A percentile compares a stretch with the other conserved stretches of the same genome.
Conservation (phyloP, 2,113 vertebrate species). For the Podocnemis expansa region DNA sequence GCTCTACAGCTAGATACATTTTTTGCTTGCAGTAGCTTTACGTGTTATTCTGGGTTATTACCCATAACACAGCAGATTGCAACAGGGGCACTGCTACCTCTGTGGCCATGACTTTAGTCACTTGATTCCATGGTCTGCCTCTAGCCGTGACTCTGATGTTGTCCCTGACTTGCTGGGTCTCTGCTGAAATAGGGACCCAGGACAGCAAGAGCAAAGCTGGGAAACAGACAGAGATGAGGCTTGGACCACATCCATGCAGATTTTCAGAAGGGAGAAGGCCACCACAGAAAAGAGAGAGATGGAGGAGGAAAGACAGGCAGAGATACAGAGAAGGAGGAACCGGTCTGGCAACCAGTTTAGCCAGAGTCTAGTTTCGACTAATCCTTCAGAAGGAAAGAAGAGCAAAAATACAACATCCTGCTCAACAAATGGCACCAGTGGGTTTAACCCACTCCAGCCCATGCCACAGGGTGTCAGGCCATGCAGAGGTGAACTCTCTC, state of each 20-base stretch:
- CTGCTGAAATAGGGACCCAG: not conserved
- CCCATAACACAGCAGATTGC: not conserved
- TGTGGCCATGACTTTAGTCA: not conserved
- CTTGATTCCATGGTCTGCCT: too few relatives aligned
- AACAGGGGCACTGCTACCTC: not conserved
- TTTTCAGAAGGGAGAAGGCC: not conserved
- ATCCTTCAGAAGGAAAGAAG: conserved; percentile 44
- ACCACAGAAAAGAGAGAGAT: not conserved
- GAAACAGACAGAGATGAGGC: not conserved
- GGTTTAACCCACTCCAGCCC: conserved; percentile 59
- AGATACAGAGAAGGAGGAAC: conserved; percentile 41
- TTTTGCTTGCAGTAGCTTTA: not conserved
- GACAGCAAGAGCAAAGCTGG: too few relatives aligned
- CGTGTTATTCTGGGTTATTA: not conserved
- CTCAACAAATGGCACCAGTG: not conserved
- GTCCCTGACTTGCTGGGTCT: not conserved
- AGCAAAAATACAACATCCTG: conserved; percentile 31
- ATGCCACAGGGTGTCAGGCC: not conserved
- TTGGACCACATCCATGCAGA: too few relatives aligned
- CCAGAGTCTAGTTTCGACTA: conserved; percentile 67
- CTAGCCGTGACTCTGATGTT: too few relatives aligned
- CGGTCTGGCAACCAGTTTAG: conserved; percentile 71
- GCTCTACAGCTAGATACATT: not conserved
- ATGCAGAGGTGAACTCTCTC: not conserved
- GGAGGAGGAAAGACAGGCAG: not conserved